Evolutionary conservation across 2,797 vertebrate species (phyloP), one percentile per base, ranked within the genome.

Genomic region (Taeniopygia guttata): DNA sequence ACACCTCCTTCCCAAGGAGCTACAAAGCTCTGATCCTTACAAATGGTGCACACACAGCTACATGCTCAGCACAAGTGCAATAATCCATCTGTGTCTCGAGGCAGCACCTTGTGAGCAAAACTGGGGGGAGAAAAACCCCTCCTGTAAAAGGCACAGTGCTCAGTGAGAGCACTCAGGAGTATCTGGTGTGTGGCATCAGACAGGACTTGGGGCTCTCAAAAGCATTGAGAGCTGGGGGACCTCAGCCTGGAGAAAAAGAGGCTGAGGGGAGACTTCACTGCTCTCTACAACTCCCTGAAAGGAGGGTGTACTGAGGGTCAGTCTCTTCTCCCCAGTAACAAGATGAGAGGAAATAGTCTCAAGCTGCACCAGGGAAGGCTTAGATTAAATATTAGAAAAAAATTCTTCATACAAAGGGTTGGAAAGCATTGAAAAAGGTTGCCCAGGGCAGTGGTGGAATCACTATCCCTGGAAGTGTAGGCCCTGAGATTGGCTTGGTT

Each of bases 241-340:
- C 15, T 67, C 55, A 73, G 16, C 46, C 42, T 60, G 54, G 27
- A 55, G 46, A 55, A 48, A 34, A 54, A 46, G 16, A 54, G 40
- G 22, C 22, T 48, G 40, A 54, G 32, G 16, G 8, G 11, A n/a
- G 7, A 38, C 7, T n/a, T 54, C 10, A 42, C 6, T 48, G 59
- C 16, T 36, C 19, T 43, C 16, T 42, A 5, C 13, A 60, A 1
- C 27, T n/a, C 32, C 13, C 40, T 67, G 36, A 48, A 48, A 21
- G 19, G 34, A 78, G 5, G 6, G 4, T 29, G 5, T 21, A 32
- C 4, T 12, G 34, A 82, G 43, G 7, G 17, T n/a, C 0, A 0
- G 14, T 45, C 20, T 63, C 10, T n/a, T 29, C 23, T 67, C 14
- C 11, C 13, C 2, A 2, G 34, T 42, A 54, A 46, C 16, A 42